phyloP scores from a whole-genome alignment of 2,113 vertebrate species.

The Xiphophorus maculatus region DNA sequence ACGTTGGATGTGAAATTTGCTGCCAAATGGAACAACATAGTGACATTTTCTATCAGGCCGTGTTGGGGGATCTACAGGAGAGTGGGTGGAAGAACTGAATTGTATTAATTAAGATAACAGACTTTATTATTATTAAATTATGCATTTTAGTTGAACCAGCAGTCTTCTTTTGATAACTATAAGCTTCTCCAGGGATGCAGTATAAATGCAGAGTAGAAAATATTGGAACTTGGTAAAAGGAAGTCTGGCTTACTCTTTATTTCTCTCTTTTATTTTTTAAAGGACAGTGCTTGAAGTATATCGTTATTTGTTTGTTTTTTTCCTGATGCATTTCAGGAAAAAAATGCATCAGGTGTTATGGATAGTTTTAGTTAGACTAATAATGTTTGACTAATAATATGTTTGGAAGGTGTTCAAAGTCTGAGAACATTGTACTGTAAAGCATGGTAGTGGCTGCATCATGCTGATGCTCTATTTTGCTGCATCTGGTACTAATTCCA shows the following conservation, averaged over 20 bases:
- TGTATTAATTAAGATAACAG: slow-evolving; percentile 4
- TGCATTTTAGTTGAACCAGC: background rate
- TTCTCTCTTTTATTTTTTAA: too few species aligned
- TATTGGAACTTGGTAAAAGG: background rate
- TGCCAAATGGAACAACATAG: background rate
- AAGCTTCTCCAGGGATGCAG: background rate
- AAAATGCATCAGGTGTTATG: too few species aligned
- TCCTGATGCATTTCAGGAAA: too few species aligned
- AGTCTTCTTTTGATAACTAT: background rate
- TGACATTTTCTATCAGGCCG: background rate
- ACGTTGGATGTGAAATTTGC: background rate
- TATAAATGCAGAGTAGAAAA: background rate
- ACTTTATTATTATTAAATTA: slow-evolving; percentile 3
- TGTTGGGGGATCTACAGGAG: background rate
- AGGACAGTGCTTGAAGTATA: too few species aligned
- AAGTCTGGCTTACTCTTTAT: too few species aligned
- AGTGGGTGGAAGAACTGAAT: background rate
- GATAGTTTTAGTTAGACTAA: too few species aligned
- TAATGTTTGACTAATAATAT: too few species aligned
- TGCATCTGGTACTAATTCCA: background rate
- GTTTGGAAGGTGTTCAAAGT: background rate
- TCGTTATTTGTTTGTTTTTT: too few species aligned
- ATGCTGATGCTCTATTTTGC: background rate
- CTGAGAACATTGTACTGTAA: background rate
- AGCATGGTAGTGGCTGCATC: background rate